These are phyloP conservation scores for Pungitius pungitius DNA, from an alignment of 2,113 vertebrate species.

Conservation along the genomic window DNA sequence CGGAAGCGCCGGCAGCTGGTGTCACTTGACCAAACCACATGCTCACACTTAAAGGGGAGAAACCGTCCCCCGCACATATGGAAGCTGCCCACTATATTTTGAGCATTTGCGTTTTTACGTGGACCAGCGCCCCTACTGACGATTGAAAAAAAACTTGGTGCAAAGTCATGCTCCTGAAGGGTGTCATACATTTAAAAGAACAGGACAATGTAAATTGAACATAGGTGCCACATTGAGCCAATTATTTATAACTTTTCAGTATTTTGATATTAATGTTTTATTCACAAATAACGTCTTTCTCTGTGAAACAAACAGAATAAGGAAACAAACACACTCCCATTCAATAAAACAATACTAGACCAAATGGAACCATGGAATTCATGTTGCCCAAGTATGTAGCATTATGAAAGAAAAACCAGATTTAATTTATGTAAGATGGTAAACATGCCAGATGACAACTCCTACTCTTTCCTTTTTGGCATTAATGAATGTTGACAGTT, in stretches of 20 bases:
- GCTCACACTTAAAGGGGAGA: too few relatives aligned
- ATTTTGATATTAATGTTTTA: neutral
- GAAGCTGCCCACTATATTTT: too few relatives aligned
- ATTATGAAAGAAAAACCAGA: slow-evolving; percentile 56
- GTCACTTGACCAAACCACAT: too few relatives aligned
- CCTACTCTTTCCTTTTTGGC: slow-evolving; percentile 55
- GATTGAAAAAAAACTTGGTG: neutral
- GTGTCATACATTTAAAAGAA: neutral
- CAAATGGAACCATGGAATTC: too few relatives aligned
- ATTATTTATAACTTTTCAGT: neutral
- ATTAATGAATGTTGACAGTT: slow-evolving; percentile 26
- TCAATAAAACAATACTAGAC: neutral
- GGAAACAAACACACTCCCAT: neutral
- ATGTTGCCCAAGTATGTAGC: too few relatives aligned
- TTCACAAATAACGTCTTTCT: neutral
- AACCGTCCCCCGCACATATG: too few relatives aligned
- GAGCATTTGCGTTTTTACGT: neutral
- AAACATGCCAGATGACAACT: slow-evolving; percentile 57
- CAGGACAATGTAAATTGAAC: neutral
- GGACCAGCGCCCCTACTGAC: neutral
- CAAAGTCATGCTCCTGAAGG: neutral
- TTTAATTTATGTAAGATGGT: slow-evolving; percentile 46
- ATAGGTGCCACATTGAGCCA: neutral
- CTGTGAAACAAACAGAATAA: neutral
- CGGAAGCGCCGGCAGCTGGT: too few relatives aligned